Evolutionary conservation across 2,888 invertebrate genomes (phyloP).

Genomic region (Fragum fragum): DNA sequence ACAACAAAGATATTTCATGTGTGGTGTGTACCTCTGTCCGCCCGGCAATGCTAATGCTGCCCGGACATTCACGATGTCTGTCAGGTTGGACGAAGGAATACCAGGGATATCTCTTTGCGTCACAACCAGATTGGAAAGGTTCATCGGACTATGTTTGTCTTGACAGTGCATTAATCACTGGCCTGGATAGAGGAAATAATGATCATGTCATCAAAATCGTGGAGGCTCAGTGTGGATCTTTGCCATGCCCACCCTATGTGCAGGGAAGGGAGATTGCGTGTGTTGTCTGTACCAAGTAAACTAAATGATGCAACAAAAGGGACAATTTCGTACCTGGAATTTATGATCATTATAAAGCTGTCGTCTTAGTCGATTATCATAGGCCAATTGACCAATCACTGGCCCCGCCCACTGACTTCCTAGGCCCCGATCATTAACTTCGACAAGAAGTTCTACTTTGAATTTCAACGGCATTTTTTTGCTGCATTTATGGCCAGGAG

Average conservation of each 20-base stretch:
- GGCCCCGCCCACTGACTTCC: too few relatives aligned
- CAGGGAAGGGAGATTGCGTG: conserved; percentile 46
- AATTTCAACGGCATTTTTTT: too few relatives aligned
- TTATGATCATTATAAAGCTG: too few relatives aligned
- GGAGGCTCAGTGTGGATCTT: conserved; percentile 36
- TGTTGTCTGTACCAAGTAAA: conserved; percentile 50
- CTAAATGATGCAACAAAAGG: not conserved
- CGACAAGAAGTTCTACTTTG: too few relatives aligned
- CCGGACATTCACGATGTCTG: conserved; percentile 38
- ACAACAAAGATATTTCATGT: conserved; percentile 42
- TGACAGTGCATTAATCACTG: conserved; percentile 21
- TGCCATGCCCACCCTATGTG: conserved; percentile 27
- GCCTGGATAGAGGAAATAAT: conserved; percentile 23
- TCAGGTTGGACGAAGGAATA: conserved; percentile 48
- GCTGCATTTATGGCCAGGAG: too few relatives aligned
- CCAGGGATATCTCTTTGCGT: conserved; percentile 15
- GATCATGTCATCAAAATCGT: conserved; percentile 29
- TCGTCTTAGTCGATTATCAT: too few relatives aligned
- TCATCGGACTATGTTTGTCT: conserved; percentile 40
- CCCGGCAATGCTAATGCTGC: conserved; percentile 35
- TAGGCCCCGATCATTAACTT: too few relatives aligned
- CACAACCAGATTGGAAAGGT: conserved; percentile 21
- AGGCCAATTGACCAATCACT: too few relatives aligned
- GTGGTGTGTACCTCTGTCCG: conserved; percentile 32
- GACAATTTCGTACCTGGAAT: too few relatives aligned